Evolutionary conservation across 2,888 invertebrate genomes (phyloP), one percentile per base, ranked within the genome.

Genomic region (Ischnus inquisitorius): DNA sequence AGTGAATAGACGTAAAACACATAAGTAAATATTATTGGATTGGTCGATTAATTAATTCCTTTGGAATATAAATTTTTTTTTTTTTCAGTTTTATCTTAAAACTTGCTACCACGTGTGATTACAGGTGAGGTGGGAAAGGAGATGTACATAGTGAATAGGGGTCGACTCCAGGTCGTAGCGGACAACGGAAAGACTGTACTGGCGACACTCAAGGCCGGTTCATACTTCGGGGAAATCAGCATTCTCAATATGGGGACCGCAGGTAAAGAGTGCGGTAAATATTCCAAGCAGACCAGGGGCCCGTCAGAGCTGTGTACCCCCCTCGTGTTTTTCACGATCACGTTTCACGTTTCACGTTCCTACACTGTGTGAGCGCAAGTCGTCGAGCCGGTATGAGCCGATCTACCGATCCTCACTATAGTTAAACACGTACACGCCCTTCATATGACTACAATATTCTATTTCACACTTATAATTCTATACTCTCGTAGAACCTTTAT

Each of bases 241-340:
- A 99, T 99, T 95, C 97, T 99, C 95, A 98, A 98, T 96, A 98
- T 98, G 98, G 99, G 99, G 95, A 98, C 98, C 94, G 99, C 99
- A 96, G 98, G 98, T 98, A 97, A 97, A 97, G 97, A 97, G 95
- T 97, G 97, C 96, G 97, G 97, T 97, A 97, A 97, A 97, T 97
- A 97, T 97, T 97, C 94, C 94, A 94, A 94, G 87, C 87, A 87
- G 87, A 83, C 85, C 87, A 84, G 86, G 87, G 90, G 91, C 90
- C 88, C 90, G 88, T 85, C 88, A 90, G 85, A 88, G 90, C 88
- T 89, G 88, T 89, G 74, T 83, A 81, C 77, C 87, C 90, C 90
- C 90, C 88, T 88, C 88, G 87, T 90, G 90, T 91, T 88, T 90
- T 85, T 87, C 87, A 85, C 86, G 88, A 88, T 83, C 86, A 87